phyloP scores from a whole-genome alignment of 2,888 invertebrate genomes.

The Morpho achilles region DNA sequence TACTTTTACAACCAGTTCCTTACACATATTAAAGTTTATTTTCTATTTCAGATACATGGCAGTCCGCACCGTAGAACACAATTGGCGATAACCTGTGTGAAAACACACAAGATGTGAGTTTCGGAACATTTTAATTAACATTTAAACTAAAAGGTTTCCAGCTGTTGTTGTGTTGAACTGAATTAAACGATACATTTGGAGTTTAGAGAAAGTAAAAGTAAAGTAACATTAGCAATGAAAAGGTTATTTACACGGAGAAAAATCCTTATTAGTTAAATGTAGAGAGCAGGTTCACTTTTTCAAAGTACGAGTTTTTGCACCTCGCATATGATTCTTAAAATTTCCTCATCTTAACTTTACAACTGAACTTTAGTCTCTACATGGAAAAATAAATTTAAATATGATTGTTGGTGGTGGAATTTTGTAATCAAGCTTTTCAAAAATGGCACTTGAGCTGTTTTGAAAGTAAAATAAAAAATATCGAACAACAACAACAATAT shows the following conservation, averaged over 20 bases:
- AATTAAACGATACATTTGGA: constrained; percentile 1
- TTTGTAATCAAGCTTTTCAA: no score
- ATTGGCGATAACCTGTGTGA: constrained; percentile 1
- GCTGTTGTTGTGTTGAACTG: constrained; percentile 2
- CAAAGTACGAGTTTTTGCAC: no score
- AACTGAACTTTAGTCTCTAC: no score
- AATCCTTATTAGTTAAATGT: no score
- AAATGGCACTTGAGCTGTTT: no score
- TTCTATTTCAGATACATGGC: constrained; percentile 14
- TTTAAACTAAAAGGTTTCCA: neutral
- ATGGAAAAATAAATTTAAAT: no score
- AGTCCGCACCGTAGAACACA: neutral
- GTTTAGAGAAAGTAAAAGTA: constrained; percentile 6
- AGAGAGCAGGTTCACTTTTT: no score
- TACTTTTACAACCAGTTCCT: neutral
- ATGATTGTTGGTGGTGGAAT: no score
- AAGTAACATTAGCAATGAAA: constrained; percentile 5
- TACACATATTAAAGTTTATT: constrained; percentile 3
- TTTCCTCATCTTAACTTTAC: no score
- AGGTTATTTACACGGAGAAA: neutral
- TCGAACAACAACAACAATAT: no score
- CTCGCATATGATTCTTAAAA: no score
- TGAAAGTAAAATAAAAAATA: no score
- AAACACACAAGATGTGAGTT: constrained; percentile 14
- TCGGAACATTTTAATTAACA: neutral